Base-by-base conservation (phyloP, 2,797 vertebrate species). In the Hippocampus kuda region DNA sequence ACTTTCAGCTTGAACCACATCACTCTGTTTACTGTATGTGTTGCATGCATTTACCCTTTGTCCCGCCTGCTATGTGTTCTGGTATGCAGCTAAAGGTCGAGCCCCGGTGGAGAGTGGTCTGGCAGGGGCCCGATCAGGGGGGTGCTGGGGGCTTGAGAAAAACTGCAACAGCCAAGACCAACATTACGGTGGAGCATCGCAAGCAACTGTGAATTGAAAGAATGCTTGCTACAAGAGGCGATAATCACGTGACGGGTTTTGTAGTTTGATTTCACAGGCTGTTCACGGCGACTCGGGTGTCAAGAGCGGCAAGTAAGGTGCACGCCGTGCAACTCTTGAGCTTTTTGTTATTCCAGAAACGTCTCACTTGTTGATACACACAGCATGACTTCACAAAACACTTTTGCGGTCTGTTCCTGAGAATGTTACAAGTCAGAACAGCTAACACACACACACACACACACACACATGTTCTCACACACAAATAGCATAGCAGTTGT, bases 61-160 rank as follows among this genome's bases (percentile, higher is more conserved):
- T 88, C 87, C 87, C 72, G 80, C 84, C 85, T 85, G 90, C 87
- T 91, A 89, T 91, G 88, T 87, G 86, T 85, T 77, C 83, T 88
- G 90, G 90, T 89, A 90, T 91, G 89, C 85, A 81, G 78, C 86
- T 88, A 89, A 91, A 91, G 89, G 89, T 90, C 85, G 79, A 83
- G 85, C 80, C 85, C 85, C 81, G 83, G 85, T 79, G 27, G 75
- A 72, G 79, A 83, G 86, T 70, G 76, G 81, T 77, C 49, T 68
- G 66, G 72, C 81, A 81, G 89, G 78, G 87, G 85, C 88, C 89
- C 81, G 13, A 51, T 81, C 66, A 73, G 83, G 88, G 87, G 84
- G 84, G 78, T 76, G 71, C 77, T 15, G 87, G 30, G 87, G 81
- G 79, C 79, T 51, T 68, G 77, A 75, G 77, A 12, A 69, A 83